These are phyloP conservation scores for Gymnogyps californianus DNA, from an alignment of 2,113 vertebrate genomes.

Conservation along the genomic window DNA sequence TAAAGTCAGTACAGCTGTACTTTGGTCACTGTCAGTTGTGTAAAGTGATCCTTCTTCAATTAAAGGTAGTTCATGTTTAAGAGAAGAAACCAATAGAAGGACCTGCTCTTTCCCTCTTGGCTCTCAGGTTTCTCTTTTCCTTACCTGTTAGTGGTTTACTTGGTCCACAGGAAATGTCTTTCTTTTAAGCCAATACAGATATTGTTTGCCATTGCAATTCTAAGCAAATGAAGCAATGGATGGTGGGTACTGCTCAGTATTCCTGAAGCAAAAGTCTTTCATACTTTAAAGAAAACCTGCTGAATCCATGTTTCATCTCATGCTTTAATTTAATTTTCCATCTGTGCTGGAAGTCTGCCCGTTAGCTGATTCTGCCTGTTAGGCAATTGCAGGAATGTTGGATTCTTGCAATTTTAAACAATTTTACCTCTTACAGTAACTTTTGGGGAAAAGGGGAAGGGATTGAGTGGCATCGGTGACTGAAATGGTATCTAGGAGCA, in stretches of 20 bases:
- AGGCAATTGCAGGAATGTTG: background rate
- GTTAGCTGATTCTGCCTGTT: background rate
- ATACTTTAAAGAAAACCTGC: background rate
- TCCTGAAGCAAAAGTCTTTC: conserved; percentile 17
- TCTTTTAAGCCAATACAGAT: background rate
- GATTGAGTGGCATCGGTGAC: background rate
- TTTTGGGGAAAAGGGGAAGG: background rate
- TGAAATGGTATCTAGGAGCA: background rate
- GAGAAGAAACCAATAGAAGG: background rate
- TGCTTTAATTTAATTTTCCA: background rate
- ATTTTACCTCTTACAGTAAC: background rate
- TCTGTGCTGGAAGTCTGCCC: background rate
- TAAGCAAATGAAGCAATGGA: background rate
- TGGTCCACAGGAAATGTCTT: background rate
- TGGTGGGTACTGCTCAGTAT: background rate
- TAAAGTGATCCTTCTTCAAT: conserved; percentile 42
- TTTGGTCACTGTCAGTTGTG: background rate
- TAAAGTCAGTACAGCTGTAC: background rate
- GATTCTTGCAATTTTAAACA: background rate
- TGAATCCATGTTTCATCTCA: background rate
- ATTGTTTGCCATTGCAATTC: conserved; percentile 2
- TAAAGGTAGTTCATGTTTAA: conserved; percentile 45
- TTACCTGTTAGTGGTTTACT: background rate
- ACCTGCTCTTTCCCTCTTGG: background rate
- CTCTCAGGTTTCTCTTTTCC: conserved; percentile 33